Conservation (phyloP, 2,888 invertebrate genomes). For the Caenorhabditis wallacei region DNA sequence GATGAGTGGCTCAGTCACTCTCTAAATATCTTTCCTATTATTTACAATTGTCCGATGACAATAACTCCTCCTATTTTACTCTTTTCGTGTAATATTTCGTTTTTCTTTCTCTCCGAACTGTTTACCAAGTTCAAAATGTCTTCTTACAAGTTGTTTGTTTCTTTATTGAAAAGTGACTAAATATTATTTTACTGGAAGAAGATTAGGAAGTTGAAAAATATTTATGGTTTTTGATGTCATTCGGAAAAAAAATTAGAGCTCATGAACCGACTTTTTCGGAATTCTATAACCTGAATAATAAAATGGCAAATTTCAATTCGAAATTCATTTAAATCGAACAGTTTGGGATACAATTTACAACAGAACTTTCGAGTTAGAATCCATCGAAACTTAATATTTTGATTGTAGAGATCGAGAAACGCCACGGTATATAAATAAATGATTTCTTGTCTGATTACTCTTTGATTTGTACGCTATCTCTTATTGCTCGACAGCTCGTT, state of each 20-base stretch:
- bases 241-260: neutral
- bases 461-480: conserved; percentile 3
- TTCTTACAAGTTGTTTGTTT: conserved; percentile 35
- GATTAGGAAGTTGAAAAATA: conserved; percentile 18
- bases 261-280: neutral
- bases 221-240: conserved; percentile 33
- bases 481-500: conserved; percentile 33
- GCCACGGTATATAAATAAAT: conserved; percentile 5
- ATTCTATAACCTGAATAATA: no score
- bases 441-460: neutral
- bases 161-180: neutral
- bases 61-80: conserved; percentile 29
- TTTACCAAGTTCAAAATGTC: conserved; percentile 58
- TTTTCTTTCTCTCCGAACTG: conserved; percentile 12
- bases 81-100: conserved; percentile 9
- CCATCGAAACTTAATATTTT: neutral
- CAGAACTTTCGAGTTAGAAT: no score
- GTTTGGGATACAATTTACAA: no score
- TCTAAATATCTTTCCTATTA: conserved; percentile 45
- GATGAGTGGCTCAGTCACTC: conserved; percentile 40
- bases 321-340: no score
- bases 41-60: conserved; percentile 49
- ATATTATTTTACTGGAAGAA: conserved; percentile 29
- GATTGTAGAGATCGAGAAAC: neutral
- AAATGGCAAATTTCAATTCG: neutral